These are phyloP conservation scores for Philonicus albiceps DNA, from an alignment of 2,888 invertebrate genomes.

Conservation along the genomic window DNA sequence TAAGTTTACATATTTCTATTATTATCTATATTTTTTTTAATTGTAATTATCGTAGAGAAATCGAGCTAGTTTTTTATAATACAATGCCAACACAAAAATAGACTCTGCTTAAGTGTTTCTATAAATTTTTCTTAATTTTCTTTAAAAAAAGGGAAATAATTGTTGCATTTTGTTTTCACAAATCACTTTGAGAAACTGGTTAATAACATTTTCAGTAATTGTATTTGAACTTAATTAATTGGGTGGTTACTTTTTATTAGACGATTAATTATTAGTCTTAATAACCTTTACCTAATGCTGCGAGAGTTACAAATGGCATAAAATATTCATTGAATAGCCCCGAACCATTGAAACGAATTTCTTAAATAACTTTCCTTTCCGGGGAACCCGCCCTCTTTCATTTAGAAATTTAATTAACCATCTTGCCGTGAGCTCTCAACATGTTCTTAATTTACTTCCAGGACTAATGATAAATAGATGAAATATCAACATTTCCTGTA, in stretches of 20 bases:
- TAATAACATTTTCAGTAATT: not conserved
- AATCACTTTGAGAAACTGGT: too few relatives aligned
- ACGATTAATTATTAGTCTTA: not conserved
- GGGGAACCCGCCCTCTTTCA: not conserved
- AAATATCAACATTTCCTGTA: conserved; percentile 17
- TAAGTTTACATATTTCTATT: too few relatives aligned
- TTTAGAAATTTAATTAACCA: conserved; percentile 16
- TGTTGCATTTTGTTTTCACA: too few relatives aligned
- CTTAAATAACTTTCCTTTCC: not conserved
- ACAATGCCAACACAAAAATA: too few relatives aligned
- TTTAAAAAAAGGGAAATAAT: too few relatives aligned
- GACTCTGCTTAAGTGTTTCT: too few relatives aligned
- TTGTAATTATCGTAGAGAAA: too few relatives aligned
- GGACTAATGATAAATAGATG: conserved; percentile 40
- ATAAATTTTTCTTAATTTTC: too few relatives aligned
- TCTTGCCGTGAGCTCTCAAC: not conserved
- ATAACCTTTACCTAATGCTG: not conserved
- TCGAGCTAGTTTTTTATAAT: too few relatives aligned
- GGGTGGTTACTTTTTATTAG: not conserved
- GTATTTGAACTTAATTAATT: not conserved
- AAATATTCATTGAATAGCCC: not conserved
- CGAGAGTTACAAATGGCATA: not conserved
- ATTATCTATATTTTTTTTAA: too few relatives aligned
- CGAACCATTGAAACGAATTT: not conserved
- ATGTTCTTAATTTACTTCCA: conserved; percentile 36